Conservation (phyloP, 2,113 vertebrate species). For the Nycticorax nycticorax region DNA sequence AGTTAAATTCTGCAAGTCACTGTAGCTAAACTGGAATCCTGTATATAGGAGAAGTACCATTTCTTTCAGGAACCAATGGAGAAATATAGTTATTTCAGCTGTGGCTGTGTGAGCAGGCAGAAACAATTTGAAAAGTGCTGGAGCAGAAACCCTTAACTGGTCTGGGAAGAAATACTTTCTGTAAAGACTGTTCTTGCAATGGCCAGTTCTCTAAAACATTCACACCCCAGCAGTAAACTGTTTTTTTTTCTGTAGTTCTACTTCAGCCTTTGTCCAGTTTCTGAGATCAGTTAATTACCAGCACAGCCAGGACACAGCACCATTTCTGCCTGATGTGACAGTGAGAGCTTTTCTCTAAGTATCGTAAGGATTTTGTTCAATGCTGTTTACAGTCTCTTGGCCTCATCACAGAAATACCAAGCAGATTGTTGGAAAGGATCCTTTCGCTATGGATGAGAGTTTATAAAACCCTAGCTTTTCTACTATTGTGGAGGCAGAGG, state of each 20-base stretch:
- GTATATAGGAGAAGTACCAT: not conserved
- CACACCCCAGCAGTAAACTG: not conserved
- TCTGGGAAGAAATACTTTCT: not conserved
- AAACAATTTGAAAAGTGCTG: not conserved
- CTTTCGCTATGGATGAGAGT: not conserved
- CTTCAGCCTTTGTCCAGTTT: not conserved
- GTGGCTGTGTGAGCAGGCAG: not conserved
- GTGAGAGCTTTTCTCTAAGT: not conserved
- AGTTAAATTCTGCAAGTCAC: not conserved
- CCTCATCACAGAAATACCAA: not conserved
- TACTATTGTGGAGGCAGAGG: not conserved
- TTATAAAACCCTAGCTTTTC: not conserved
- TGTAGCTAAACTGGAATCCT: not conserved
- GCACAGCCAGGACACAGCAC: not conserved
- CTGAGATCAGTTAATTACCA: not conserved
- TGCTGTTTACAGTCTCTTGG: not conserved
- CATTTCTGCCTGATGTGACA: fast-evolving
- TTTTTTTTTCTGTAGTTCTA: not conserved
- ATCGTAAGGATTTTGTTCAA: not conserved
- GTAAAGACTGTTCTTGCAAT: not conserved
- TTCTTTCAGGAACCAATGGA: not conserved
- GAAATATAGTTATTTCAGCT: not conserved
- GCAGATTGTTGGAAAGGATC: not conserved
- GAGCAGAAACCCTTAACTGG: not conserved
- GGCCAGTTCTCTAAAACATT: not conserved